These are phyloP conservation scores for Catalaphyllia jardinei DNA, from an alignment of 64 coral and sea anemone species.

Conservation along the genomic window DNA sequence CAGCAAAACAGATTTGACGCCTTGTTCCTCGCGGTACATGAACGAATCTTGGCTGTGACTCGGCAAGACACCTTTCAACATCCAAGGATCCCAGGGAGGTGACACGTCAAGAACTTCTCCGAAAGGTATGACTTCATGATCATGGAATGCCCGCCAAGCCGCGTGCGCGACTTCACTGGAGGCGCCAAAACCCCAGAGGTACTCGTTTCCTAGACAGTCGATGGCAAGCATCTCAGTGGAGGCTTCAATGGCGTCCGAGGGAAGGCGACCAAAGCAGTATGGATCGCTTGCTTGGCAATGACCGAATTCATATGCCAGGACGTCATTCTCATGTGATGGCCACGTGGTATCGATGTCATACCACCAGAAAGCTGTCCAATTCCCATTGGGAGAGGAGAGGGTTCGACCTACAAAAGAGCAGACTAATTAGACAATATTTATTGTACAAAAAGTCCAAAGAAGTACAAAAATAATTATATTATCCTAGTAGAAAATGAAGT, in stretches of 20 bases:
- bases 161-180: conserved; percentile 1
- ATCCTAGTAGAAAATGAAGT: too few species aligned
- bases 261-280: conserved; percentile 42
- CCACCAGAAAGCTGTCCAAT: conserved; percentile 19
- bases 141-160: conserved; percentile 40
- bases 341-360: neutral
- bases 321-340: conserved; percentile 3
- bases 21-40: neutral
- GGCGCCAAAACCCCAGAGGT: conserved; percentile 13
- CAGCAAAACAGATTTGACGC: neutral
- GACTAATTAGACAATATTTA: too few species aligned
- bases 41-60: neutral
- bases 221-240: conserved; percentile 16
- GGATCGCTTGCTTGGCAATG: neutral
- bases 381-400: neutral
- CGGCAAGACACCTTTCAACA: neutral
- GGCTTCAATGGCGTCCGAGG: neutral
- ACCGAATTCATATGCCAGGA: conserved; percentile 16
- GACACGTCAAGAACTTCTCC: neutral
- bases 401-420: neutral
- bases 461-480: too few species aligned
- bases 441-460: too few species aligned
- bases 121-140: neutral
- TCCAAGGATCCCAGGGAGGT: neutral
- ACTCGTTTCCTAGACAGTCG: conserved; percentile 1